A percentile compares a stretch with the other conserved stretches of the same genome.
Evolutionary conservation across 2,113 vertebrate species (phyloP).

Genomic region (Geothlypis trichas): DNA sequence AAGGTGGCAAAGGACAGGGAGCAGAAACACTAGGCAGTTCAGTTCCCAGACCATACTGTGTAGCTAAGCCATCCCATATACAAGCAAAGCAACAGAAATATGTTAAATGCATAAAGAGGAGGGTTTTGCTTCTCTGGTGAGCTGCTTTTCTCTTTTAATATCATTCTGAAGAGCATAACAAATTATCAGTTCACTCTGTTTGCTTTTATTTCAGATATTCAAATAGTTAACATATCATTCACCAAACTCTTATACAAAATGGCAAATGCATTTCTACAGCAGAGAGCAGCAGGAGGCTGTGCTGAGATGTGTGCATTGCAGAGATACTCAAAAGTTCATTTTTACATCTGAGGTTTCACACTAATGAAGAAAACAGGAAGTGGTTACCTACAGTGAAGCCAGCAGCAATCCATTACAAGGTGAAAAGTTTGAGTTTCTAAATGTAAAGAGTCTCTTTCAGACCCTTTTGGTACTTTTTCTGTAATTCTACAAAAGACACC

Average conservation of each 20-base stretch:
- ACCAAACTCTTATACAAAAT: neutral
- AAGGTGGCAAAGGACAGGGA: neutral
- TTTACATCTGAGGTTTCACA: neutral
- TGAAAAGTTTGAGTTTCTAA: neutral
- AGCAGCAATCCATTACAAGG: neutral
- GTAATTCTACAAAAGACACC: neutral
- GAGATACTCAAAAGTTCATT: neutral
- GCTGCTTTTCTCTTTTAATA: neutral
- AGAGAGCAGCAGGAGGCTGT: neutral
- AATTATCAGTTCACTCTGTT: neutral
- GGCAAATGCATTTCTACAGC: neutral
- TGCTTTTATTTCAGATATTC: neutral
- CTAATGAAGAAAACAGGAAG: constrained; percentile 47
- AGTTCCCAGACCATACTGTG: neutral
- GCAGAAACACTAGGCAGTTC: neutral
- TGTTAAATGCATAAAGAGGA: neutral
- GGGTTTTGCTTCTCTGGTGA: neutral
- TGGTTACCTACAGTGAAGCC: neutral
- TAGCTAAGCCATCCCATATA: neutral
- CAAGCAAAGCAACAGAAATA: neutral
- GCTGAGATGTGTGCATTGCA: neutral
- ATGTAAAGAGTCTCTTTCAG: neutral
- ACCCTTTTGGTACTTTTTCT: neutral
- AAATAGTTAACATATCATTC: neutral
- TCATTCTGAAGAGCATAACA: neutral